A percentile compares a stretch with the other conserved stretches of the same genome.
phyloP scores from a whole-genome alignment of 1,140 invertebrate species.

The Drosophila eugracilis region DNA sequence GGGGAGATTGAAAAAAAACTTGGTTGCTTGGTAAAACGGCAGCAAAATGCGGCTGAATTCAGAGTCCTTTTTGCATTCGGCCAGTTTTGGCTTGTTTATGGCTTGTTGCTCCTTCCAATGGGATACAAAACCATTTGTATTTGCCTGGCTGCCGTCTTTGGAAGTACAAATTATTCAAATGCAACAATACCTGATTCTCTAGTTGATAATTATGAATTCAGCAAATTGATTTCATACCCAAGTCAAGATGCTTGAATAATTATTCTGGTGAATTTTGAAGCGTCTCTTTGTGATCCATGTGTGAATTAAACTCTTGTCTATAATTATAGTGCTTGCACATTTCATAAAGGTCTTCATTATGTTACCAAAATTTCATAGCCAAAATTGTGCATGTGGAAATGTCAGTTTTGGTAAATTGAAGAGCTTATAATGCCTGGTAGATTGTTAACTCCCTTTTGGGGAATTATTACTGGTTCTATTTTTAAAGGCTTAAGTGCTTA shows the following conservation, averaged over 20 bases:
- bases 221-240: conserved; percentile 23
- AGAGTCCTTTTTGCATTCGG: conserved; percentile 39
- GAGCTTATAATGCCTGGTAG: not conserved
- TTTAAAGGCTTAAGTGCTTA: conserved; percentile 48
- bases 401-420: not conserved
- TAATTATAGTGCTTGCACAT: not conserved
- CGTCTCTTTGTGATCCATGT: not conserved
- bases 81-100: conserved; percentile 66
- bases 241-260: not conserved
- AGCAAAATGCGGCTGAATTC: conserved; percentile 1
- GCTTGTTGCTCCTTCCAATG: conserved; percentile 68
- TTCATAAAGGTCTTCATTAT: not conserved
- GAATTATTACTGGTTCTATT: conserved; percentile 11
- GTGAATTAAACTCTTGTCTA: not conserved
- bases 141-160: conserved; percentile 32
- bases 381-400: not conserved
- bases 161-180: conserved; percentile 51
- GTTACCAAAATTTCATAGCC: not conserved
- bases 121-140: conserved; percentile 62
- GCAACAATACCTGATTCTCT: conserved; percentile 10
- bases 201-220: conserved; percentile 25
- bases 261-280: not conserved
- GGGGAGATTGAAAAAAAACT: too few species aligned
- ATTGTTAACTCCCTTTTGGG: not conserved
- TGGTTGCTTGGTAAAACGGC: conserved; percentile 26